A percentile compares a stretch with the other conserved stretches of the same genome.
Evolutionary conservation across 2,797 vertebrate species (phyloP).

Genomic region (Denticeps clupeoides): DNA sequence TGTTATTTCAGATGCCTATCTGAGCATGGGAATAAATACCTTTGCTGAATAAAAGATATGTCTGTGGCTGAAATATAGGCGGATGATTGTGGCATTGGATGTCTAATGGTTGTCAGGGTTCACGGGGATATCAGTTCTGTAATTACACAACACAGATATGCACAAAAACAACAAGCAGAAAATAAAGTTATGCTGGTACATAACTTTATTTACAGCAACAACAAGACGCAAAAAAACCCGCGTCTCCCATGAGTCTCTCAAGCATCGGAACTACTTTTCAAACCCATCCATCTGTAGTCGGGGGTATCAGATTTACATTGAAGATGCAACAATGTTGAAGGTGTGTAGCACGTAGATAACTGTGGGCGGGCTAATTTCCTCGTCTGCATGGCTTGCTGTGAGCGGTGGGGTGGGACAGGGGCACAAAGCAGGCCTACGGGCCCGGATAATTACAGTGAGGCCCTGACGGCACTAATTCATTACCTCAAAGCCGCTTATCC

Average conservation of each 20-base stretch:
- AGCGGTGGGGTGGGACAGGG: background rate
- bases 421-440: background rate
- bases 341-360: conserved; percentile 1
- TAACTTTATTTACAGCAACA: too few species aligned
- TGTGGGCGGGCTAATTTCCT: background rate
- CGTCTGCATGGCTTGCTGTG: background rate
- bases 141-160: background rate
- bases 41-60: background rate
- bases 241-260: background rate
- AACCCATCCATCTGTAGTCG: background rate
- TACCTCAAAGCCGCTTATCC: conserved; percentile 26
- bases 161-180: background rate
- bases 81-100: conserved; percentile 1
- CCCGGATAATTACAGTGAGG: conserved; percentile 15
- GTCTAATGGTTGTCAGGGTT: background rate
- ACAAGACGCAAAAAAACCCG: background rate
- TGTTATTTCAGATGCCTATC: background rate
- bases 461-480: conserved; percentile 26
- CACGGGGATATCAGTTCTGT: background rate
- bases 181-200: too few species aligned
- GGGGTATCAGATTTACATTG: conserved; percentile 11
- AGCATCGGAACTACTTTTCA: conserved; percentile 17
- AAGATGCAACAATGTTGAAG: conserved; percentile 2
- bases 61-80: background rate
- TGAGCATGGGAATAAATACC: background rate